Percentiles rank a stretch among this genome's conserved stretches.
Conservation (phyloP, 2,797 vertebrate species). For the Rhadinocentrus ornatus region DNA sequence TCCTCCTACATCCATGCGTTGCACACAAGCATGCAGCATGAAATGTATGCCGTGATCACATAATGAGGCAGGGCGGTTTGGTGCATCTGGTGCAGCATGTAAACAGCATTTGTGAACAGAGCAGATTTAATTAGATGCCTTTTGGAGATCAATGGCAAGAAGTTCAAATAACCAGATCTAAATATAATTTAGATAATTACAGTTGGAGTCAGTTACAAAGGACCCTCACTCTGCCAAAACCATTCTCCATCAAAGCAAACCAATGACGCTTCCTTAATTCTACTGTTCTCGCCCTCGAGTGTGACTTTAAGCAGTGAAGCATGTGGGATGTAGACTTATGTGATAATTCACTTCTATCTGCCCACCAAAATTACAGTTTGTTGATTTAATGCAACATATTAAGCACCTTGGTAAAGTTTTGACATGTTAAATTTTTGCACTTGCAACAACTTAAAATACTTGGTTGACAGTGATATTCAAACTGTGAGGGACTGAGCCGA, state of each 20-base stretch:
- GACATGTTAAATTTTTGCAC: background rate
- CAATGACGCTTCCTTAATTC: conserved; percentile 15
- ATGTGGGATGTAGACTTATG: background rate
- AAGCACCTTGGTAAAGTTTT: background rate
- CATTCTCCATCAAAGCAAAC: conserved; percentile 31
- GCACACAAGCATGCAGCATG: conserved; percentile 13
- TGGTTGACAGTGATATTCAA: no score
- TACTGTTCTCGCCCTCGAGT: background rate
- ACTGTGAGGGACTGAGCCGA: no score
- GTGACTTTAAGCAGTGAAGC: conserved; percentile 36
- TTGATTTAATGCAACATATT: background rate
- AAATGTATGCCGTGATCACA: conserved; percentile 24
- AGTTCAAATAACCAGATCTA: conserved; percentile 67
- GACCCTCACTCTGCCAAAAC: conserved; percentile 27
- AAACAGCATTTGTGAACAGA: conserved; percentile 43
- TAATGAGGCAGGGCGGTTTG: conserved; percentile 33
- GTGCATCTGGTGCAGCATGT: conserved; percentile 33
- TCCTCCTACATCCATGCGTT: background rate
- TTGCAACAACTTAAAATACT: no score
- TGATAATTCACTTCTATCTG: background rate
- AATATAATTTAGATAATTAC: conserved; percentile 69
- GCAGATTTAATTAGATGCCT: conserved; percentile 62
- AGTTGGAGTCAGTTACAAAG: conserved; percentile 52
- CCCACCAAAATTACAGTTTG: no score
- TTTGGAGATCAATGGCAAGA: conserved; percentile 64